phyloP scores from a whole-genome alignment of 64 coral and sea anemone species.

The Astreopora myriophthalma region DNA sequence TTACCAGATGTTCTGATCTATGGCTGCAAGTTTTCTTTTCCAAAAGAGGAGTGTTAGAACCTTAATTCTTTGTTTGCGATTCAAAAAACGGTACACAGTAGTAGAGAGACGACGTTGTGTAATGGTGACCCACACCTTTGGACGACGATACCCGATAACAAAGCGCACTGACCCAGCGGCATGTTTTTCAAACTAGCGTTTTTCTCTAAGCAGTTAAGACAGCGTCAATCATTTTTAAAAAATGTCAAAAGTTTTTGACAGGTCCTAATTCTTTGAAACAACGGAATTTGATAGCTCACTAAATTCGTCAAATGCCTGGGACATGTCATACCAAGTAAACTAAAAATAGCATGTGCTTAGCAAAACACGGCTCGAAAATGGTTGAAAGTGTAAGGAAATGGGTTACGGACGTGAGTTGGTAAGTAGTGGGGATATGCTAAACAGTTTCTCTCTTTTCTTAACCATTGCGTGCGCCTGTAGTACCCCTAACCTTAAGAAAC shows the following conservation, averaged over 20 bases:
- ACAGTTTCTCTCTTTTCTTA: not conserved
- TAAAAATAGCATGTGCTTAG: constrained; percentile 7
- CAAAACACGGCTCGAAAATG: not conserved
- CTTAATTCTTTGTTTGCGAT: not conserved
- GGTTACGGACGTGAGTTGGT: not conserved
- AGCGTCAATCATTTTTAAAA: constrained; percentile 8
- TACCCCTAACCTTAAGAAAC: not conserved
- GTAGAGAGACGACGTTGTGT: not conserved
- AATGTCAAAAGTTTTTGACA: constrained; percentile 47
- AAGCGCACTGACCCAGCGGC: not conserved
- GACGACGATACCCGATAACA: not conserved
- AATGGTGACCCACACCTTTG: not conserved
- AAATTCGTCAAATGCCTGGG: not conserved
- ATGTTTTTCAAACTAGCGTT: constrained; percentile 32
- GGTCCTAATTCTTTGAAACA: constrained; percentile 8
- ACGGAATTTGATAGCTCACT: not conserved
- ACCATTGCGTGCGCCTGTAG: not conserved
- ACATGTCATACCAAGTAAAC: not conserved
- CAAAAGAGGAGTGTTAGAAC: not conserved
- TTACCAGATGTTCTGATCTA: not conserved
- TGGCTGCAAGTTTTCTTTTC: not conserved
- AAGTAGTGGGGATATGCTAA: not conserved
- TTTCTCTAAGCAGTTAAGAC: not conserved
- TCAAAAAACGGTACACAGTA: not conserved
- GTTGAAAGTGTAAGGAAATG: not conserved